phyloP scores from a whole-genome alignment of 1,140 invertebrate species.

The Aricia agestis region DNA sequence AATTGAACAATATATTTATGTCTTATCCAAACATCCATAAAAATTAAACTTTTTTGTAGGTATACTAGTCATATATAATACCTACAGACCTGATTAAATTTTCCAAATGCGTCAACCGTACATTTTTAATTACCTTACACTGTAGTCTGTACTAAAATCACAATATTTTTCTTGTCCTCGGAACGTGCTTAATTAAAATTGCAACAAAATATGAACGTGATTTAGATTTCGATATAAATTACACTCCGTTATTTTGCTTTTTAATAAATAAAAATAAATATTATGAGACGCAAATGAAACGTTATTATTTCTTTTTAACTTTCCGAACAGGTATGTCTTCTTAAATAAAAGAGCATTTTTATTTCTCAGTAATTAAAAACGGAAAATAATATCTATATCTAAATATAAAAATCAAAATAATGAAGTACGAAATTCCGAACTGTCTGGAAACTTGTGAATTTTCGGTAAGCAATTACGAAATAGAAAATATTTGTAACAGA shows the following conservation, averaged over 20 bases:
- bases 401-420: not conserved
- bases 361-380: too few relatives aligned
- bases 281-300: not conserved
- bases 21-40: too few relatives aligned
- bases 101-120: not conserved
- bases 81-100: not conserved
- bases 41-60: too few relatives aligned
- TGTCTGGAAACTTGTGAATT: not conserved
- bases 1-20: too few relatives aligned
- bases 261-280: not conserved
- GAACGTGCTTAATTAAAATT: constrained; percentile 1
- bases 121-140: constrained; percentile 9
- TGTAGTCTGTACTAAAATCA: not conserved
- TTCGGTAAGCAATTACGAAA: not conserved
- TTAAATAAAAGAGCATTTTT: too few relatives aligned
- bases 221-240: not conserved
- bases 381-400: not conserved
- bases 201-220: constrained; percentile 1
- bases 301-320: not conserved
- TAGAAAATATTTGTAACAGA: constrained; percentile 9
- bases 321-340: too few relatives aligned
- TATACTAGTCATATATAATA: too few relatives aligned
- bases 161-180: not conserved
- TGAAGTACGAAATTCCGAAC: not conserved
- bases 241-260: not conserved